Evolutionary conservation across 1,140 invertebrate genomes (phyloP), one percentile per base, ranked within the genome.

Genomic region (Ericerus pela): DNA sequence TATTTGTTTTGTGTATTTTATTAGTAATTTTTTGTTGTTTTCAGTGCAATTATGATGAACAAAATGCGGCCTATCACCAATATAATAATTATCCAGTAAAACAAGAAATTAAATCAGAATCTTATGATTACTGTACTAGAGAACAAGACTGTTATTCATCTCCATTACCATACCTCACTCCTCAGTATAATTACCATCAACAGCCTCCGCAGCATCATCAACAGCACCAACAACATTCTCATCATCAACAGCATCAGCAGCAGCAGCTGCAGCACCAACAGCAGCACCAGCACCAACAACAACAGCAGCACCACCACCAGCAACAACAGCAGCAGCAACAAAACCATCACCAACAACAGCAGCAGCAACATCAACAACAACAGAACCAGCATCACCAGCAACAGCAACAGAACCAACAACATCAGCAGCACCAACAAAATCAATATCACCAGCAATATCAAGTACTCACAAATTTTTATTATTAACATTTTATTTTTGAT

Each of bases 111-210:
- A 47, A 47, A 47, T 47, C 41, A 8, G 41, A 47, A 47, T 47
- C 22, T 14, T 24, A 47, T 47, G 41, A 47, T 47, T 47, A 47
- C 14, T 47, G 41, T 24, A 47, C 22, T 47, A 47, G 26, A 24
- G 41, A 47, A 47, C 41, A 47, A 47, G 41, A 47, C 41, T 47
- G 41, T 47, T 47, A 47, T 47, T 47, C 41, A 24, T 47, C 41
- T 47, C 41, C 41, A 10, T 24, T 47, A 8, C 26, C 41, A 14
- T 47, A 47, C 26, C 22, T 47, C 20, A 47, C 22, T 14, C 8
- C 41, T 18, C 41, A 47, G 26, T 47, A 47, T 47, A 24, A 24
- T 47, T 47, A 47, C 26, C 41, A 47, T 12, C 36, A 38, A 14
- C 36, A 14, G 20, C 36, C 36, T 38, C 41, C 41, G 20, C 41